Conservation (phyloP, 2,113 vertebrate genomes). For the Eublepharis macularius region DNA sequence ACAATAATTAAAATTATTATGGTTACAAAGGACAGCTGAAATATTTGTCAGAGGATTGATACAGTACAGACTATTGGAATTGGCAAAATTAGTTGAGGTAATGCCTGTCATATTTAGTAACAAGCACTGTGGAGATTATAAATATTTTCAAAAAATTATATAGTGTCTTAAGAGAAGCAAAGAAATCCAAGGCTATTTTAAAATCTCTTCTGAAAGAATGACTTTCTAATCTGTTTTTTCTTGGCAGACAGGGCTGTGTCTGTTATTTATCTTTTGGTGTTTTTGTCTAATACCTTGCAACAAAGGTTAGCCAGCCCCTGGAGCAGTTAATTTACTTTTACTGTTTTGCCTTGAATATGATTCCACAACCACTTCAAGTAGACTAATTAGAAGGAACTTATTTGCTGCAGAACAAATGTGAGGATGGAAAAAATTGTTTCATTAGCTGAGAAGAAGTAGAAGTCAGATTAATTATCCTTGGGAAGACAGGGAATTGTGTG, state of each 20-base stretch:
- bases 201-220: not conserved
- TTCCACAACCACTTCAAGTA: slow-evolving; percentile 4
- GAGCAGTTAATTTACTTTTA: slow-evolving; percentile 17
- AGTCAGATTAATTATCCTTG: slow-evolving; percentile 3
- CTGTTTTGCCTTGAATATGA: slow-evolving; percentile 23
- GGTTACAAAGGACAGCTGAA: not conserved
- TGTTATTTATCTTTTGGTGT: not conserved
- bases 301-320: slow-evolving; percentile 33
- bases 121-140: not conserved
- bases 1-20: not conserved
- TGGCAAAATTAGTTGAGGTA: not conserved
- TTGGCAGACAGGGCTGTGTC: not conserved
- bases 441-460: not conserved
- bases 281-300: not conserved
- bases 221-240: not conserved
- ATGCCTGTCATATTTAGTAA: not conserved
- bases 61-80: not conserved
- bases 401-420: not conserved
- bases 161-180: not conserved
- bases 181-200: not conserved
- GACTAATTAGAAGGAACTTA: not conserved
- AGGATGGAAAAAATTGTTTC: not conserved
- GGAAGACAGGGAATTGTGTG: not conserved
- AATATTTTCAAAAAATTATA: not conserved
- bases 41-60: not conserved